Conservation (phyloP, 2,888 invertebrate genomes). For the Abscondita cerata region DNA sequence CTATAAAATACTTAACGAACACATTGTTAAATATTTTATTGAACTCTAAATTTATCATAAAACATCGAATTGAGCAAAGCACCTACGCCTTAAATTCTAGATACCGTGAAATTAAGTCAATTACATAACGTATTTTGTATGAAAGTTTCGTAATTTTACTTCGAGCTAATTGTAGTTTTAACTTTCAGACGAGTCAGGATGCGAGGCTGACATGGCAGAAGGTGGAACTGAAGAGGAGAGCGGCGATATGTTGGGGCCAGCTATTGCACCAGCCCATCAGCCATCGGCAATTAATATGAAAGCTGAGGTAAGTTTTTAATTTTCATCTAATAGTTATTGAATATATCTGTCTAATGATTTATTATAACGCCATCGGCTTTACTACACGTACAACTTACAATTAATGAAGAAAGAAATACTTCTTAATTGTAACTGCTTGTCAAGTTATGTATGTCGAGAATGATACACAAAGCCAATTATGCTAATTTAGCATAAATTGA, state of each 20-base stretch:
- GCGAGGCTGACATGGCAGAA: constrained; percentile 86
- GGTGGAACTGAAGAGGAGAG: constrained; percentile 72
- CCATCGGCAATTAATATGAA: constrained; percentile 57
- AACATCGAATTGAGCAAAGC: no score
- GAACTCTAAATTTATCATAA: no score
- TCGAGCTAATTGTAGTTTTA: constrained; percentile 2
- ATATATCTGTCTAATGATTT: neutral
- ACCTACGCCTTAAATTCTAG: no score
- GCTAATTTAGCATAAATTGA: no score
- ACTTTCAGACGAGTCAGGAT: constrained; percentile 78
- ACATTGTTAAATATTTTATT: no score
- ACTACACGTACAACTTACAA: no score
- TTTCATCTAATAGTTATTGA: neutral
- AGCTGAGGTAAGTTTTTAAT: constrained; percentile 52
- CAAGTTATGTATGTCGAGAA: no score
- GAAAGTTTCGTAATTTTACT: neutral
- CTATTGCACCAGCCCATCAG: constrained; percentile 62
- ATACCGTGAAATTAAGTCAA: neutral
- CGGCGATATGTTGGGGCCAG: constrained; percentile 64
- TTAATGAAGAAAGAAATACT: no score
- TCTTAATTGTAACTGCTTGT: no score
- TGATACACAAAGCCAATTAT: no score
- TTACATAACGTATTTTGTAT: neutral
- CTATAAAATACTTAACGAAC: no score
- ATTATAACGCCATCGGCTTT: neutral